Evolutionary conservation across 2,113 vertebrate genomes (phyloP).

Genomic region (Leucoraja erinaceus): DNA sequence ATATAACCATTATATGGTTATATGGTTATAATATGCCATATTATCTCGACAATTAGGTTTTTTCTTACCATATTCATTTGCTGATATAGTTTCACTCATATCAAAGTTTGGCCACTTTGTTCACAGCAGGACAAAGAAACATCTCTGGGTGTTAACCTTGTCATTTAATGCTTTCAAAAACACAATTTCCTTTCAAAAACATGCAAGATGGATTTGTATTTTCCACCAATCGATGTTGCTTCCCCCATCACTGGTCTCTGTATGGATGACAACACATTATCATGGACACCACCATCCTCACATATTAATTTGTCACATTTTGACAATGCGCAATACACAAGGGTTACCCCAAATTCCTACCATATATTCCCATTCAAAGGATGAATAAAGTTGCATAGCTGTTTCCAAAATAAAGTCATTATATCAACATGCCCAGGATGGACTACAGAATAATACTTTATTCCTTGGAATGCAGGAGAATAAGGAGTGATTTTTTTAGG

Average conservation of each 20-base stretch:
- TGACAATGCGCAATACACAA: background rate
- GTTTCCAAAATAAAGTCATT: background rate
- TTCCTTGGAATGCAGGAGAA: no score
- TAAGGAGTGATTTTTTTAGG: no score
- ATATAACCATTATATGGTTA: no score
- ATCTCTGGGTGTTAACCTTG: background rate
- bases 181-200: constrained; percentile 25
- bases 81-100: background rate
- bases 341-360: background rate
- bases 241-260: background rate
- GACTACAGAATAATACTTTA: no score
- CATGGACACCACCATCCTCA: background rate
- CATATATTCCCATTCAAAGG: background rate
- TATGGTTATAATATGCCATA: no score
- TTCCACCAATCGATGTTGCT: background rate
- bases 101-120: background rate
- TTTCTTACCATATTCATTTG: background rate
- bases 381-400: background rate
- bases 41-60: background rate
- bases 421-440: background rate
- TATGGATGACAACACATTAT: background rate
- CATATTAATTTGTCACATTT: constrained; percentile 6
- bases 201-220: background rate
- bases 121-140: background rate
- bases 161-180: background rate